A percentile compares a stretch with the other conserved stretches of the same genome.
These are phyloP conservation scores for Argopecten irradians DNA, from an alignment of 1,140 invertebrate species.

Conservation along the genomic window DNA sequence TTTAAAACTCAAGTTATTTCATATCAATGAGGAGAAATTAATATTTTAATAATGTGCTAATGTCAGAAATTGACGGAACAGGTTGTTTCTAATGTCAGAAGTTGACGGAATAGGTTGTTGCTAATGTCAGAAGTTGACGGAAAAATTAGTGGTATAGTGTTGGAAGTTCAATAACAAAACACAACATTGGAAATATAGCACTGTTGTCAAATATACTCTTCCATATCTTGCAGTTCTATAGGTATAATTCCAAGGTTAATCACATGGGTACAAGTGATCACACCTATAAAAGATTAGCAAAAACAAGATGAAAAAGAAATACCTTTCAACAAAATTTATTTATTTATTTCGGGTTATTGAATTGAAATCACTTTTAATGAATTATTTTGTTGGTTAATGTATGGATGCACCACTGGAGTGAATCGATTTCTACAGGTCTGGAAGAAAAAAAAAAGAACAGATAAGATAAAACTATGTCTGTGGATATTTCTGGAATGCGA, in stretches of 20 bases:
- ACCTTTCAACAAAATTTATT: too few species aligned
- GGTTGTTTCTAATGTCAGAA: not conserved
- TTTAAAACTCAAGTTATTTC: too few species aligned
- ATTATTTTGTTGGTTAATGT: too few species aligned
- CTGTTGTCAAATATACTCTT: not conserved
- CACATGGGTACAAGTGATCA: conserved; percentile 23
- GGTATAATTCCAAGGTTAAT: conserved; percentile 25
- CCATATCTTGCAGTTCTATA: not conserved
- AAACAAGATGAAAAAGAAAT: too few species aligned
- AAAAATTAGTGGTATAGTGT: conserved; percentile 37
- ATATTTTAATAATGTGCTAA: not conserved
- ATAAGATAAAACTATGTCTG: too few species aligned
- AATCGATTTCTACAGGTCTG: too few species aligned
- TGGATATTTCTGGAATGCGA: too few species aligned
- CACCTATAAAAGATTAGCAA: conserved; percentile 3
- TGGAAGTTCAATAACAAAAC: conserved; percentile 13
- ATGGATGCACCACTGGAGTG: too few species aligned
- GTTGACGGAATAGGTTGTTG: not conserved
- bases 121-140: not conserved
- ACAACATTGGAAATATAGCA: conserved; percentile 13
- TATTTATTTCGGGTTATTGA: too few species aligned
- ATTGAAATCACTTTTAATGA: too few species aligned
- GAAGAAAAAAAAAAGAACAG: too few species aligned
- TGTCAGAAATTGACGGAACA: not conserved
- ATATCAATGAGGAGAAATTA: not conserved